phyloP scores from a whole-genome alignment of 1,140 invertebrate genomes.

The Acromyrmex echinatior region DNA sequence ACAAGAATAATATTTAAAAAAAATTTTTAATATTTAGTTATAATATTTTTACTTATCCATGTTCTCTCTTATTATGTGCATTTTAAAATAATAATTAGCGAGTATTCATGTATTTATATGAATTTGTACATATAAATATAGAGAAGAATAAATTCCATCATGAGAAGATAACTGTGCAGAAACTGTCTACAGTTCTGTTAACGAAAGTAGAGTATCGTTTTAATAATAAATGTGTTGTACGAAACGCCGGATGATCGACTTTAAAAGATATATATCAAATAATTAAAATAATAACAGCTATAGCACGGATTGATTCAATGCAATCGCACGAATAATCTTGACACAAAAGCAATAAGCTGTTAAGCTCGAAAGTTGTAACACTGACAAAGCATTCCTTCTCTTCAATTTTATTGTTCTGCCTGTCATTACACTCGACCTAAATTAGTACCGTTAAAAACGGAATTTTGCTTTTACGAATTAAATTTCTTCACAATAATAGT shows the following conservation, averaged over 20 bases:
- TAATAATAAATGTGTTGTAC: not conserved
- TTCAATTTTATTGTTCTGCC: conserved; percentile 27
- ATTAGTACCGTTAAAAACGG: not conserved
- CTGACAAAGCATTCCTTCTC: not conserved
- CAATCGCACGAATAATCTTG: conserved; percentile 17
- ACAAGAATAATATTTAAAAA: not conserved
- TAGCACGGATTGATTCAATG: conserved; percentile 4
- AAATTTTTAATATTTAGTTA: not conserved
- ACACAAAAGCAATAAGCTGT: conserved; percentile 1
- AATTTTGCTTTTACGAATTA: conserved; percentile 8
- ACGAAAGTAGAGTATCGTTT: conserved; percentile 13
- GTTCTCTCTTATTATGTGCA: not conserved
- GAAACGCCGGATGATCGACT: not conserved
- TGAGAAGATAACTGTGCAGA: not conserved
- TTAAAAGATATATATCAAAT: not conserved
- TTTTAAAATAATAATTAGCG: conserved; percentile 11
- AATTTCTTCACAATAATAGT: conserved; percentile 41
- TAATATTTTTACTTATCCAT: not conserved
- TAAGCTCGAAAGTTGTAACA: conserved; percentile 18
- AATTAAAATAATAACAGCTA: conserved; percentile 26
- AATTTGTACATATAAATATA: not conserved
- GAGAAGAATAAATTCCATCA: not conserved
- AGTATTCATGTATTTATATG: conserved; percentile 28
- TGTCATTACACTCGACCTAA: conserved; percentile 50
- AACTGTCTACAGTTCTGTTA: not conserved